Conservation (phyloP, 2,113 vertebrate genomes). For the Osmerus eperlanus region DNA sequence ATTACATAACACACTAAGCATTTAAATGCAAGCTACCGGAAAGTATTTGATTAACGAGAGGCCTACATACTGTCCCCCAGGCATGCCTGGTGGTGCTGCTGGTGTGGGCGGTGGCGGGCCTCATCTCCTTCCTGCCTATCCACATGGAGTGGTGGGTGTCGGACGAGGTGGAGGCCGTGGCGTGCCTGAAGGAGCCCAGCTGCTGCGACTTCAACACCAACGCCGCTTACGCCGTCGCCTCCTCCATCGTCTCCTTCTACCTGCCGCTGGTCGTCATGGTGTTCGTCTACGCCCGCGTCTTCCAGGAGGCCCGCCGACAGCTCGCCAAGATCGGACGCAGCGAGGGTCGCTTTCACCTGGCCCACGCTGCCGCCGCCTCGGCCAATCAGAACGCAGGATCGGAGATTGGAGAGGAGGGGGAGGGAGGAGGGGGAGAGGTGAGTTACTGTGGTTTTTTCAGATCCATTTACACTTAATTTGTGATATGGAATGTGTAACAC, state of each 20-base stretch:
- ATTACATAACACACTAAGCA: too few species aligned
- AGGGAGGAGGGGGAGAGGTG: constrained; percentile 17
- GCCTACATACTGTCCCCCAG: constrained; percentile 13
- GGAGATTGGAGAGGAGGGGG: constrained; percentile 8
- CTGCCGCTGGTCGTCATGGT: constrained; percentile 90
- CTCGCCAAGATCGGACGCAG: constrained; percentile 86
- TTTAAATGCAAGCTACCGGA: too few species aligned
- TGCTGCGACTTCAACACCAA: constrained; percentile 96
- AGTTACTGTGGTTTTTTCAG: background rate
- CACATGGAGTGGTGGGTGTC: constrained; percentile 87
- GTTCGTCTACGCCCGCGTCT: constrained; percentile 89
- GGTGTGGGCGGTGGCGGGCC: constrained; percentile 89
- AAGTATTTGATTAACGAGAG: too few species aligned
- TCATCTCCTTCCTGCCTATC: constrained; percentile 96
- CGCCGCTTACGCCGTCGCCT: constrained; percentile 82
- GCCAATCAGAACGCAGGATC: constrained; percentile 56
- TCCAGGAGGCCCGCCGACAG: constrained; percentile 91
- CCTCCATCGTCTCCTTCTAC: constrained; percentile 96
- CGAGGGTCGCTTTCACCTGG: constrained; percentile 82
- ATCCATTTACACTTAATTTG: too few species aligned
- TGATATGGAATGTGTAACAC: too few species aligned
- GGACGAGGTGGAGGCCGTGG: constrained; percentile 20
- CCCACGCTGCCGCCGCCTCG: constrained; percentile 66
- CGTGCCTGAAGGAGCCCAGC: constrained; percentile 64
- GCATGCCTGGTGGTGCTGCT: constrained; percentile 81